Conservation (phyloP, 2,888 invertebrate genomes). For the Baronia brevicornis region DNA sequence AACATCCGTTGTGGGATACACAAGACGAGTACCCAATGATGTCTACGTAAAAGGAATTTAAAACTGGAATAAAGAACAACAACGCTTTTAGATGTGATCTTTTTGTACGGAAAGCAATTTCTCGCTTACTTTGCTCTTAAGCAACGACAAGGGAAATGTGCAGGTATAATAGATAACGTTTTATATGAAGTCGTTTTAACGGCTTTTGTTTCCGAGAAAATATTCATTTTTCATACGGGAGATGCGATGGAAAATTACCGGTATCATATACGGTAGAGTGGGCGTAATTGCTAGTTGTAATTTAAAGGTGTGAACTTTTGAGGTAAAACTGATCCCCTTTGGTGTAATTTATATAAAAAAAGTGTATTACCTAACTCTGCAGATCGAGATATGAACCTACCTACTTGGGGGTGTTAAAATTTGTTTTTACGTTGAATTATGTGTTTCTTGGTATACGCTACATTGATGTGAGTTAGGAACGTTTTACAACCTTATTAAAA, state of each 20-base stretch:
- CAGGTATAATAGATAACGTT: conserved; percentile 57
- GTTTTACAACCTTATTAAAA: too few species aligned
- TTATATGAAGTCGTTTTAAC: conserved; percentile 54
- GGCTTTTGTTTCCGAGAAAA: conserved; percentile 62
- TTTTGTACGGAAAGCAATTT: conserved; percentile 61
- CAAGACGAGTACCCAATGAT: conserved; percentile 2
- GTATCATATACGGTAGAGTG: conserved; percentile 37
- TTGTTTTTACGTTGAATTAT: too few species aligned
- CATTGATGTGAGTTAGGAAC: too few species aligned
- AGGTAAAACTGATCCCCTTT: conserved; percentile 46
- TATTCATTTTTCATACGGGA: conserved; percentile 52
- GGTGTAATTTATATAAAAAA: conserved; percentile 34
- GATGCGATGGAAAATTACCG: conserved; percentile 50
- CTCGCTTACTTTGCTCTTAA: conserved; percentile 62
- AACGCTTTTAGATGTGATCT: conserved; percentile 26
- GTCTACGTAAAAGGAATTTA: conserved; percentile 12
- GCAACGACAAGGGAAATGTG: conserved; percentile 51
- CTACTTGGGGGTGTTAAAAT: too few species aligned
- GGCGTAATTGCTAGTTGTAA: conserved; percentile 42
- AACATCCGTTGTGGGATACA: not conserved
- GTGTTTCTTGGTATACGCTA: too few species aligned
- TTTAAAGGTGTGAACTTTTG: conserved; percentile 25
- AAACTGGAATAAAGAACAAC: conserved; percentile 14
- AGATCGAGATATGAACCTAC: conserved; percentile 7
- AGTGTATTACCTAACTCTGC: conserved; percentile 21